These are phyloP conservation scores for Eurystomus glaucurus DNA, from an alignment of 2,797 vertebrate species.

Conservation along the genomic window DNA sequence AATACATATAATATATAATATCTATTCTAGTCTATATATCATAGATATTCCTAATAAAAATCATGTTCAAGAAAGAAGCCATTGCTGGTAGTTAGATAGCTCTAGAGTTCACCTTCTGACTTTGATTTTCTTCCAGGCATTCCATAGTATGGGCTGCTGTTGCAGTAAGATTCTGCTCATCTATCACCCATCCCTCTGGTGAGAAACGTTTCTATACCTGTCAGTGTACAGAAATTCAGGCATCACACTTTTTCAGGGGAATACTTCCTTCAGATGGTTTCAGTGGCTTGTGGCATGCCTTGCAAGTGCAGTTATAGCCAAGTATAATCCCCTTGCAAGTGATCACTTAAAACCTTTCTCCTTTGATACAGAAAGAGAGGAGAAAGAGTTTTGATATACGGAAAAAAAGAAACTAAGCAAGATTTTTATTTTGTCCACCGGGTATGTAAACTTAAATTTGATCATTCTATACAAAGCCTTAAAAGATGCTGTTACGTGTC, in stretches of 20 bases:
- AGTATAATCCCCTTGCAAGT: neutral
- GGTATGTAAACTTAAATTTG: neutral
- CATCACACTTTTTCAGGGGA: neutral
- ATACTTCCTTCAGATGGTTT: neutral
- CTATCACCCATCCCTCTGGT: neutral
- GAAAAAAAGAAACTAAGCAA: neutral
- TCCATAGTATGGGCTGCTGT: neutral
- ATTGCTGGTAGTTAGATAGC: neutral
- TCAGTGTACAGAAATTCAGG: neutral
- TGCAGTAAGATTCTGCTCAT: neutral
- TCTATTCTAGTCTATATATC: too few species aligned
- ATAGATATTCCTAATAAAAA: neutral
- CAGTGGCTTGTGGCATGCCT: neutral
- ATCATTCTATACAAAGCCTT: neutral
- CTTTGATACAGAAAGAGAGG: neutral
- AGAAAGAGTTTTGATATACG: neutral
- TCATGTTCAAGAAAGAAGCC: neutral
- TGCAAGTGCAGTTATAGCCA: neutral
- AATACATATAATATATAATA: too few species aligned
- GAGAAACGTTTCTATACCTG: neutral
- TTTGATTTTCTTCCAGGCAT: neutral
- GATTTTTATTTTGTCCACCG: neutral
- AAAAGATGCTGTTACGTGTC: neutral
- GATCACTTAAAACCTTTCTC: neutral
- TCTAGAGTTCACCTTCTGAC: neutral